A percentile compares a stretch with the other conserved stretches of the same genome.
Conservation (phyloP, 2,888 invertebrate genomes). For the Zygaena filipendulae region DNA sequence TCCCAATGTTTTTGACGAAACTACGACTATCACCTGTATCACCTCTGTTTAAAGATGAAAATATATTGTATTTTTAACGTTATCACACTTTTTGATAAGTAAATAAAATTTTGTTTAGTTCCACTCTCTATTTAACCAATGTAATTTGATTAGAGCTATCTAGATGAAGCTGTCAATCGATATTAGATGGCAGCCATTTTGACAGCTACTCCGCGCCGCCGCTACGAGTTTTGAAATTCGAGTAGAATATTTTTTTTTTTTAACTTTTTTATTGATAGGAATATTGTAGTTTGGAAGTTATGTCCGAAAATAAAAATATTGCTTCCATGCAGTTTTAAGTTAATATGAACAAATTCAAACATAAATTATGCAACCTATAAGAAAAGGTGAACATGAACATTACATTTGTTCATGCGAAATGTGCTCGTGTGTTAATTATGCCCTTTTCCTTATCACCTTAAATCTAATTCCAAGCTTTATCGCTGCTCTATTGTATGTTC, state of each 20-base stretch:
- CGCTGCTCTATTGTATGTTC: too few species aligned
- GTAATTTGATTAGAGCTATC: conserved; percentile 54
- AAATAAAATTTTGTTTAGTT: conserved; percentile 10
- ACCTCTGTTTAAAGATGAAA: conserved; percentile 11
- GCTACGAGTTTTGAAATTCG: conserved; percentile 19
- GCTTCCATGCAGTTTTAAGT: too few species aligned
- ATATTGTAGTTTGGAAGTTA: not conserved
- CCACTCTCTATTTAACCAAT: conserved; percentile 23
- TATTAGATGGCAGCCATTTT: conserved; percentile 41
- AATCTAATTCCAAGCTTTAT: too few species aligned
- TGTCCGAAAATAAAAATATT: too few species aligned
- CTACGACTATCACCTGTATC: conserved; percentile 7
- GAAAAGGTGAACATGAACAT: too few species aligned
- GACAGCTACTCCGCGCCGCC: conserved; percentile 30
- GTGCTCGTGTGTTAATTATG: too few species aligned
- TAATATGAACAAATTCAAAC: too few species aligned
- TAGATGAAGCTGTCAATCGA: conserved; percentile 56
- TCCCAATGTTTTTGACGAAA: not conserved
- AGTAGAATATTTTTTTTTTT: too few species aligned
- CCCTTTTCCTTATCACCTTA: too few species aligned
- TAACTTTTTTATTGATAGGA: too few species aligned
- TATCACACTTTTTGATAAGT: conserved; percentile 1
- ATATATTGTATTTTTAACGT: conserved; percentile 3
- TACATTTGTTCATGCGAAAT: too few species aligned
- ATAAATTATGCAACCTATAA: too few species aligned